These are phyloP conservation scores for Nettapus auritus DNA, from an alignment of 2,113 vertebrate genomes.

Conservation along the genomic window DNA sequence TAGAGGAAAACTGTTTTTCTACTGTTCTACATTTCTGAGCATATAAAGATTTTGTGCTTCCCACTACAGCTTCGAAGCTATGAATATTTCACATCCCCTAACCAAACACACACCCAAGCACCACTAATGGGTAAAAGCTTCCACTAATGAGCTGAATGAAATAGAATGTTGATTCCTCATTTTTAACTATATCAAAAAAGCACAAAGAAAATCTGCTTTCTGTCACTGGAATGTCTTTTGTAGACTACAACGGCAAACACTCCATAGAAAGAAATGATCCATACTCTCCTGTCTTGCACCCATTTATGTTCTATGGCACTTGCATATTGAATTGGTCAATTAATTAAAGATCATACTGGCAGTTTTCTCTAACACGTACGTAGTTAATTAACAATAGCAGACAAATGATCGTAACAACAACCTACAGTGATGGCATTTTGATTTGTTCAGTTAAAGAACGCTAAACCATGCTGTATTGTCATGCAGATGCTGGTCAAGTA, in stretches of 20 bases:
- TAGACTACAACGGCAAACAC: background rate
- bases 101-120: rapidly evolving
- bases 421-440: background rate
- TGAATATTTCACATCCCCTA: background rate
- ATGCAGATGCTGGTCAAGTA: background rate
- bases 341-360: background rate
- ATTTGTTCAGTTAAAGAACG: background rate
- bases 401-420: background rate
- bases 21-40: background rate
- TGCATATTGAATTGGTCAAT: background rate
- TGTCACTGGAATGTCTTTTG: background rate
- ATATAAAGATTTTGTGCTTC: background rate
- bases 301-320: background rate
- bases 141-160: background rate
- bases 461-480: background rate
- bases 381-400: background rate
- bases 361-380: background rate
- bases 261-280: background rate
- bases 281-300: background rate
- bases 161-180: background rate
- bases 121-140: background rate
- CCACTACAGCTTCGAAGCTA: background rate
- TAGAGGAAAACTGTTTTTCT: background rate
- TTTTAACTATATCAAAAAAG: background rate
- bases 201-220: background rate